These are phyloP conservation scores for Xanthostigma xanthostigma DNA, from an alignment of 2,888 invertebrate genomes.

Conservation along the genomic window DNA sequence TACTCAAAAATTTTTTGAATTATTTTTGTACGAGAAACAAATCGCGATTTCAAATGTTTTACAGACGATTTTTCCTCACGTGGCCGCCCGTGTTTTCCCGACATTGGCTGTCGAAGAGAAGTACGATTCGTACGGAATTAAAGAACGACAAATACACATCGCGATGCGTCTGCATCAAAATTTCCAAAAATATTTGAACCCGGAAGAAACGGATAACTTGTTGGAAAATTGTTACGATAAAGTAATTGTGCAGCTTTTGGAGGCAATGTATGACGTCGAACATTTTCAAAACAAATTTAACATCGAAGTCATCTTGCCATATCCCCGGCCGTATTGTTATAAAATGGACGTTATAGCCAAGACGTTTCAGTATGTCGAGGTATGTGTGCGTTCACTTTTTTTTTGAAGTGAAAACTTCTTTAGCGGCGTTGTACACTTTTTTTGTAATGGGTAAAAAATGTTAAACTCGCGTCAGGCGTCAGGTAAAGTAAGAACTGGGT, in stretches of 20 bases:
- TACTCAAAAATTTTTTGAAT: too few species aligned
- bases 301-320: constrained; percentile 22
- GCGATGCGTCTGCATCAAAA: constrained; percentile 18
- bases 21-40: too few species aligned
- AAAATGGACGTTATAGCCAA: constrained; percentile 26
- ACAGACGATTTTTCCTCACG: constrained; percentile 14
- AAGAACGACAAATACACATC: constrained; percentile 17
- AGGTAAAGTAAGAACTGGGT: too few species aligned
- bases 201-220: constrained; percentile 10
- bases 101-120: constrained; percentile 14
- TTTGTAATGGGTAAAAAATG: too few species aligned
- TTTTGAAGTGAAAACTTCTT: too few species aligned
- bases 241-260: constrained; percentile 21
- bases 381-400: constrained; percentile 19
- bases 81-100: constrained; percentile 14
- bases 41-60: constrained; percentile 7
- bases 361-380: constrained; percentile 32
- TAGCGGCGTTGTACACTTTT: too few species aligned
- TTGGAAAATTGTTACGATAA: constrained; percentile 12
- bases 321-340: constrained; percentile 29
- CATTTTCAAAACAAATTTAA: constrained; percentile 22
- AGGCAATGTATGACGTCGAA: constrained; percentile 24
- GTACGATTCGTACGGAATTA: constrained; percentile 17
- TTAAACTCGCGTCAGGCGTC: too few species aligned
- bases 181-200: constrained; percentile 20